Evolutionary conservation across 2,797 vertebrate genomes (phyloP).

Genomic region (Pseudochirops cupreus): DNA sequence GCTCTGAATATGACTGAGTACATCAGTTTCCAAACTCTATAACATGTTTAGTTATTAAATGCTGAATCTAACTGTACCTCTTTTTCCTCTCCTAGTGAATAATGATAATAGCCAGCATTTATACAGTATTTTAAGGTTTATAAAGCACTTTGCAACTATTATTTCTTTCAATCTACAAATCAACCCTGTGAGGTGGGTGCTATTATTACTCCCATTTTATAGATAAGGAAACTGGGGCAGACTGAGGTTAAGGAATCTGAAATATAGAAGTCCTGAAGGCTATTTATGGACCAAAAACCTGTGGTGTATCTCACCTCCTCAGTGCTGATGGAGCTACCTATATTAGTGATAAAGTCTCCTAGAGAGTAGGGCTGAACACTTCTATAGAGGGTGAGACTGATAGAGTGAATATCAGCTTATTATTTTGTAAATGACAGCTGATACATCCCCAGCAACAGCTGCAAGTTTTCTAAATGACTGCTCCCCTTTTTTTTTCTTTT

Average conservation of each 20-base stretch:
- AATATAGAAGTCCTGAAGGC: not conserved
- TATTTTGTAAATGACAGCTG: not conserved
- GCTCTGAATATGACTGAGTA: not conserved
- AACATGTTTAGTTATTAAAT: not conserved
- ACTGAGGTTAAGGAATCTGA: not conserved
- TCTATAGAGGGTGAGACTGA: not conserved
- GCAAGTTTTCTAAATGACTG: conserved; percentile 5
- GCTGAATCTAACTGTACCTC: not conserved
- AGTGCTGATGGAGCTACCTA: no score
- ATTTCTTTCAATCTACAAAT: not conserved
- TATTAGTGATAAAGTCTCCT: no score
- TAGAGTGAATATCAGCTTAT: not conserved
- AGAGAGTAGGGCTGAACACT: no score
- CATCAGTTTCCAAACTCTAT: not conserved
- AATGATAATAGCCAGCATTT: not conserved
- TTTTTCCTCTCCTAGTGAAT: not conserved
- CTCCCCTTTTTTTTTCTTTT: not conserved
- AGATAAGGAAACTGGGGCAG: not conserved
- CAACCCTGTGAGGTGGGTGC: not conserved
- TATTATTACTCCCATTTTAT: not conserved
- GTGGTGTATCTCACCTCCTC: no score
- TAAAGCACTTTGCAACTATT: not conserved
- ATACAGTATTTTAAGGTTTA: not conserved
- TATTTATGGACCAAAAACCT: no score
- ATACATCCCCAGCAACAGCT: not conserved